Conservation (phyloP, 1,140 invertebrate genomes). For the Caenorhabditis inopinata region DNA sequence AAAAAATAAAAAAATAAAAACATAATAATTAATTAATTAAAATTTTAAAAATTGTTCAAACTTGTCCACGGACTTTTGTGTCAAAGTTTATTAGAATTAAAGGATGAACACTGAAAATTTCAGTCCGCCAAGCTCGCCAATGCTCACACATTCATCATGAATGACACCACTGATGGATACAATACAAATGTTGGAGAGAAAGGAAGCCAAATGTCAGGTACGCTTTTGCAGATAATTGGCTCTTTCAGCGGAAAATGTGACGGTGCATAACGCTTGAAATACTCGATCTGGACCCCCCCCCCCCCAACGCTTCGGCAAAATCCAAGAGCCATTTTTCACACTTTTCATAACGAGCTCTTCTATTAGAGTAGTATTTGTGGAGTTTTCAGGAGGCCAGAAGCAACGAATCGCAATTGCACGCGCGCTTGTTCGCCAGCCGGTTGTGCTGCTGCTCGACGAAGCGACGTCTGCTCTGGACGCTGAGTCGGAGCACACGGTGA, state of each 20-base stretch:
- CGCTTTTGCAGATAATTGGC: too few relatives aligned
- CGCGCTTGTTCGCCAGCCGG: conserved; percentile 89
- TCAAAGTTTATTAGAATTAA: too few relatives aligned
- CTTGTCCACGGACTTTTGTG: too few relatives aligned
- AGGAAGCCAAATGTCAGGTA: conserved; percentile 56
- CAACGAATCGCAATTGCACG: conserved; percentile 95
- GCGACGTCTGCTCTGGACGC: conserved; percentile 91
- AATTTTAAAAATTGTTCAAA: conserved; percentile 32
- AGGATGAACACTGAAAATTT: neutral
- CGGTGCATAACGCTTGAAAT: too few relatives aligned
- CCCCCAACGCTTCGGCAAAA: too few relatives aligned
- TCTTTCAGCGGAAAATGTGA: too few relatives aligned
- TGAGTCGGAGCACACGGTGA: conserved; percentile 57
- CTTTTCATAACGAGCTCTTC: too few relatives aligned
- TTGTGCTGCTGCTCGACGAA: conserved; percentile 94
- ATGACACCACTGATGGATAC: conserved; percentile 61
- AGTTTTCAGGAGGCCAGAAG: conserved; percentile 89
- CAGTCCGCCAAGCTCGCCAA: conserved; percentile 61
- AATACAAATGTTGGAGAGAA: conserved; percentile 66
- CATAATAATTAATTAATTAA: too few relatives aligned
- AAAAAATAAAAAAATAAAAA: too few relatives aligned
- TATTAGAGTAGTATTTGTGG: too few relatives aligned
- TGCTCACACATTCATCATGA: conserved; percentile 65
- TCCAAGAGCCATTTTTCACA: too few relatives aligned
- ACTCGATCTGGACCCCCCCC: too few relatives aligned